A percentile compares a stretch with the other conserved stretches of the same genome.
Conservation (phyloP, 2,797 vertebrate genomes). For the Malurus leucopterus region DNA sequence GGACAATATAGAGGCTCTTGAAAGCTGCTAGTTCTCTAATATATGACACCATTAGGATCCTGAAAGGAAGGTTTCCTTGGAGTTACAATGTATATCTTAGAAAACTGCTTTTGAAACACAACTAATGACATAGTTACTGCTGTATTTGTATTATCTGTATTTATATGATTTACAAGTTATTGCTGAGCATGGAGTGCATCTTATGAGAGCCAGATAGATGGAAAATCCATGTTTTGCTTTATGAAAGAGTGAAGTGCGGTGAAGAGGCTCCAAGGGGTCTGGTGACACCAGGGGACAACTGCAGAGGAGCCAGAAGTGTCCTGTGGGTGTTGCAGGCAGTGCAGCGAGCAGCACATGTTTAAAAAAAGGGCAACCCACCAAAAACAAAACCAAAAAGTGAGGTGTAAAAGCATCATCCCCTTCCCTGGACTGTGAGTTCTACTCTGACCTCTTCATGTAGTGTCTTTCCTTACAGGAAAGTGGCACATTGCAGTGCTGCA, state of each 20-base stretch:
- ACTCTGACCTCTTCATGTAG: not conserved
- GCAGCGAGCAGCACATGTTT: not conserved
- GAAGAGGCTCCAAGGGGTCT: not conserved
- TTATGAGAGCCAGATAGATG: not conserved
- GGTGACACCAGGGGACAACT: fast-evolving
- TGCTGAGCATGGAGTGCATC: not conserved
- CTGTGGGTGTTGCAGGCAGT: not conserved
- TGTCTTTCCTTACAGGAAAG: not conserved
- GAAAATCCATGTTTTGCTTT: not conserved
- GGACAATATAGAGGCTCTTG: not conserved
- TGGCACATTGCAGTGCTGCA: not conserved
- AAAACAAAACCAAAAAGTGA: not conserved
- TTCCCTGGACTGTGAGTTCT: not conserved
- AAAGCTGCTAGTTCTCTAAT: not conserved
- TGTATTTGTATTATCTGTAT: not conserved
- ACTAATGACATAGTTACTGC: not conserved
- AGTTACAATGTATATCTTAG: not conserved
- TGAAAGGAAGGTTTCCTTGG: not conserved
- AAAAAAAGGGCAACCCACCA: not conserved
- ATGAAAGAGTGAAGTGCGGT: not conserved
- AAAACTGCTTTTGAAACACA: not conserved
- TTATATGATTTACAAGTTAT: not conserved
- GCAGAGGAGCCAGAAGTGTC: not conserved
- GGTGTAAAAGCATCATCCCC: not conserved
- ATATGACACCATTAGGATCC: not conserved